Base-by-base conservation (phyloP, 2,888 invertebrate species). In the Phortica magna region DNA sequence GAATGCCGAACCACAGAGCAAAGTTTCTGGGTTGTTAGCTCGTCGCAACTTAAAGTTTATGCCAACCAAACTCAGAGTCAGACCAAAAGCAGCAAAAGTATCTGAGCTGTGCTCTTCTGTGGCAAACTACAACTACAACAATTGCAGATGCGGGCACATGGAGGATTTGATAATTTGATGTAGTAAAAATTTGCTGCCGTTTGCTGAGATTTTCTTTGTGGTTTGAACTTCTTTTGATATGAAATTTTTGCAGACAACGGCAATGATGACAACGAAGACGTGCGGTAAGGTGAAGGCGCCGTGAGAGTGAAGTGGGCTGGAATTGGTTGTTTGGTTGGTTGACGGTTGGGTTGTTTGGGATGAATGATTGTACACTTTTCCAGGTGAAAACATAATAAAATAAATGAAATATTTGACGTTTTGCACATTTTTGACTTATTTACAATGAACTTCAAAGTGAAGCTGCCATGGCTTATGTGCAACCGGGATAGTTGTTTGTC, bases 201-300 rank as follows among this genome's bases (percentile, higher is more conserved):
- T 31, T 31, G 87, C 81, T 78, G 89, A 85, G 89, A 89, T 89
- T 89, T 88, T 88, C 88, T 85, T 87, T 88, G 89, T 84, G 88
- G 88, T 85, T 87, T 83, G 81, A 79, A 88, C 81, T 89, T 89
- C 89, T 88, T 89, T 88, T 89, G 89, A 87, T 83, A 88, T 65
- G 74, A 83, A 76, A 79, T 71, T 75, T 79, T 67, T 76, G 70
- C 76, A 78, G 82, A 81, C 76, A 76, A 78, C 75, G 64, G 72
- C 57, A 19, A 9, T 19, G 17, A 4, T 19, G 61, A 19, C 61
- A 12, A 7, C 61, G 61, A 17, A 14, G 3, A n/a, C 14, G 3
- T 10, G 59, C 2, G 12, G 57, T n/a, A 2, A 7, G 3, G 57
- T 7, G 19, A 57, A 19, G n/a, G 61, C 19, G 22, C 22, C 19